phyloP scores from a whole-genome alignment of 2,113 vertebrate genomes.

The Petaurus breviceps region DNA sequence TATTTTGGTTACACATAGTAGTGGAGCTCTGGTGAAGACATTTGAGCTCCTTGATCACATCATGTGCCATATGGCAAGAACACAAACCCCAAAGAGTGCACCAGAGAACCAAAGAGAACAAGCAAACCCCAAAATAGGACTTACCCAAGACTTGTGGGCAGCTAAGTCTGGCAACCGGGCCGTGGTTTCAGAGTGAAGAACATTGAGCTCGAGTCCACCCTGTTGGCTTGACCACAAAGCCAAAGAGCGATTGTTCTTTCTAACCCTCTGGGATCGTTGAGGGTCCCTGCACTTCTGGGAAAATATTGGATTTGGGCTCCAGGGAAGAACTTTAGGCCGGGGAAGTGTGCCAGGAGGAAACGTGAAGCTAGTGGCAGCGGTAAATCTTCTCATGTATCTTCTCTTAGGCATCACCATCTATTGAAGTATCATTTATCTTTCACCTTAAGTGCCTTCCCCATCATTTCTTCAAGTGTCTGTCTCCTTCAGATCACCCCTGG shows the following conservation, averaged over 20 bases:
- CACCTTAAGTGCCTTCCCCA: not conserved
- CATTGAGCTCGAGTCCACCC: not conserved
- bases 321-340: not conserved
- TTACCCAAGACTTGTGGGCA: conserved; percentile 38
- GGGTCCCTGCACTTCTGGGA: not conserved
- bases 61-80: conserved; percentile 26
- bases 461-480: not conserved
- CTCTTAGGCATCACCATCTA: not conserved
- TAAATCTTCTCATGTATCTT: not conserved
- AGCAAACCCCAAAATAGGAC: conserved; percentile 77
- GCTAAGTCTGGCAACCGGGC: not conserved
- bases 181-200: conserved; percentile 10
- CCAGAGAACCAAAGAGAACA: conserved; percentile 67
- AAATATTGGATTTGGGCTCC: not conserved
- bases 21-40: conserved; percentile 21
- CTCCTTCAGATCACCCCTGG: not conserved
- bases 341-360: not conserved
- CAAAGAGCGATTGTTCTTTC: conserved; percentile 35
- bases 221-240: conserved; percentile 67
- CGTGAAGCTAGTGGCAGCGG: not conserved
- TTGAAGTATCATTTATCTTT: conserved; percentile 24
- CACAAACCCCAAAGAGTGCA: conserved; percentile 45
- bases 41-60: conserved; percentile 61
- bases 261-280: not conserved
- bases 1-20: conserved; percentile 27